Evolutionary conservation across 2,113 vertebrate species (phyloP), one percentile per base, ranked within the genome.

Genomic region (Esox niger): DNA sequence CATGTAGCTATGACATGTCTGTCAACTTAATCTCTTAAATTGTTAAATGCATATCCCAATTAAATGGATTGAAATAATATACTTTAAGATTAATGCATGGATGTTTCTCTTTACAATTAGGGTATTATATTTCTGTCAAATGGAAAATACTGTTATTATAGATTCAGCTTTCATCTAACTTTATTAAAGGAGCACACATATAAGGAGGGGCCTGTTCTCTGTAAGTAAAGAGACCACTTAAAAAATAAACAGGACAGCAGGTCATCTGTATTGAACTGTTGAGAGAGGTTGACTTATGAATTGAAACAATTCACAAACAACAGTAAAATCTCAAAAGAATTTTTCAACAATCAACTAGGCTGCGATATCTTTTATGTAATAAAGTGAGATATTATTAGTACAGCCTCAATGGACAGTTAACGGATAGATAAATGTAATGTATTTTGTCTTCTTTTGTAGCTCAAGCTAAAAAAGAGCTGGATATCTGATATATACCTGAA

Each of bases 401-500:
- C 6, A n/a, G n/a, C 47, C 47, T 30, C 26, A 59, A n/a, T 26
- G 13, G 17, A 8, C 15, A 30, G 20, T 17, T 8, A 10, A 30
- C 31, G 27, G 55, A 25, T 55, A 29, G 20, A 35, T 9, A 29
- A n/a, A 7, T 61, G 59, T n/a, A 1, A 47, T 26, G 13, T 72
- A 29, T 75, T 20, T 68, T 21, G 62, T 33, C 20, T 60, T 74
- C 49, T 43, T 30, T 71, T 85, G 69, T 77, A 98, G 96, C 88
- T 98, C 59, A 91, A 46, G 3, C 7, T 65, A 65, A 79, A 90
- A 73, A 87, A 91, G 8, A 8, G 21, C 1, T 83, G 69, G 74
- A 90, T 93, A 62, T 69, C 73, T 2, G 90, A 92, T 10, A 82
- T 1, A 10, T 92, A 91, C 26, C 89, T 95, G 6, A 91, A 82